Evolutionary conservation across 2,888 invertebrate genomes (phyloP), one percentile per base, ranked within the genome.

Genomic region (Argyresthia albistria): DNA sequence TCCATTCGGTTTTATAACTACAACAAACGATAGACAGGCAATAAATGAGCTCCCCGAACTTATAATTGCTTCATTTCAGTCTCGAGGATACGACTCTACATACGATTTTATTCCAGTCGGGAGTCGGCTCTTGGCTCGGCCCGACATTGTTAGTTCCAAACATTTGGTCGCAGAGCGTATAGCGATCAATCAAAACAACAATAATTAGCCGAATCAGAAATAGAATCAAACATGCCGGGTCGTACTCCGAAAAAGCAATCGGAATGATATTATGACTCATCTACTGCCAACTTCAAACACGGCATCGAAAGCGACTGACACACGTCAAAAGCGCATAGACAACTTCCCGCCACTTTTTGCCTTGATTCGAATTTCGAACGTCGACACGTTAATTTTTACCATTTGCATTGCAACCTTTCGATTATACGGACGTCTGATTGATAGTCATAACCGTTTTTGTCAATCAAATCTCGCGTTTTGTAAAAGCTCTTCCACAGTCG

Each of bases 61-160:
- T 86, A 81, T 84, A 86, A 86, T 84, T 84, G 84, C 83, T 83
- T 82, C 77, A 83, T 86, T 84, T 77, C 75, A 74, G 73, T 73
- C 69, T 63, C 51, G 4, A 25, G 45, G 35, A 51, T 14, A 15
- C 42, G 25, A 35, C 51, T 15, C 51, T 25, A 50, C 39, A 43
- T 35, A 35, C 35, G 42, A 42, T 50, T 48, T 47, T 48, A 37
- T 48, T 48, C 37, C 36, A 37, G 48, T 48, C 37, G 36, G 25
- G 12, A 37, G 48, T 48, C 37, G 36, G 25, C 47, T 25, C 25
- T 47, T 36, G 14, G 45, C 14, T 14, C 48, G 15, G 15, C 8
- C 37, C 10, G 36, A 48, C 48, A 48, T 37, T 37, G 37, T 48
- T 48, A 48, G 46, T 8, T 25, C 25, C 25, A 25, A 25, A 6